A percentile compares a stretch with the other conserved stretches of the same genome.
Conservation (phyloP, 2,888 invertebrate genomes). For the Minunthozetes semirufus region DNA sequence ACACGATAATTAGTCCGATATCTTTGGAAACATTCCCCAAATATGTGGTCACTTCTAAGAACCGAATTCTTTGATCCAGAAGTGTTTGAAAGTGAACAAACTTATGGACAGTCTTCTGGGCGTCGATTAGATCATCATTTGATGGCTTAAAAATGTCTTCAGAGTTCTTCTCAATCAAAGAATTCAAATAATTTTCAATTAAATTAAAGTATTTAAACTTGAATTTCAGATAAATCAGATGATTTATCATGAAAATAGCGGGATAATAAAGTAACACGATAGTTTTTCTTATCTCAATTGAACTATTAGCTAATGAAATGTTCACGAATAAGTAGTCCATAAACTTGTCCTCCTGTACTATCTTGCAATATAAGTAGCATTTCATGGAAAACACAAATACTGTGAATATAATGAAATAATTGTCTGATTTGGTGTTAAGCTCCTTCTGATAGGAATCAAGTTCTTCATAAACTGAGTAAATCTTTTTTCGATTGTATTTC, state of each 20-base stretch:
- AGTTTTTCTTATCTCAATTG: not conserved
- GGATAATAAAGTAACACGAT: not conserved
- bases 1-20: not conserved
- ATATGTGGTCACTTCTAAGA: not conserved
- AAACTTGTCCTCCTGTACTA: too few relatives aligned
- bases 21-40: not conserved
- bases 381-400: too few relatives aligned
- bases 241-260: not conserved
- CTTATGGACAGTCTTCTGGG: not conserved
- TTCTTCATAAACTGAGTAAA: not conserved
- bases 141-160: not conserved
- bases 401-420: too few relatives aligned
- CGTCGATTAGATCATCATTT: not conserved
- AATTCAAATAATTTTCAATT: not conserved
- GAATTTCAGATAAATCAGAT: not conserved
- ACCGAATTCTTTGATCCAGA: not conserved
- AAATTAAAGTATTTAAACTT: not conserved
- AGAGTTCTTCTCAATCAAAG: not conserved
- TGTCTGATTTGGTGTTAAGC: too few relatives aligned
- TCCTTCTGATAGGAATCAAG: not conserved
- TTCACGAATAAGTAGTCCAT: not conserved
- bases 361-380: too few relatives aligned
- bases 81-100: not conserved
- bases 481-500: not conserved
- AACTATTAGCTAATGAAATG: not conserved